Conservation (phyloP, 2,888 invertebrate genomes). For the Labia minor region DNA sequence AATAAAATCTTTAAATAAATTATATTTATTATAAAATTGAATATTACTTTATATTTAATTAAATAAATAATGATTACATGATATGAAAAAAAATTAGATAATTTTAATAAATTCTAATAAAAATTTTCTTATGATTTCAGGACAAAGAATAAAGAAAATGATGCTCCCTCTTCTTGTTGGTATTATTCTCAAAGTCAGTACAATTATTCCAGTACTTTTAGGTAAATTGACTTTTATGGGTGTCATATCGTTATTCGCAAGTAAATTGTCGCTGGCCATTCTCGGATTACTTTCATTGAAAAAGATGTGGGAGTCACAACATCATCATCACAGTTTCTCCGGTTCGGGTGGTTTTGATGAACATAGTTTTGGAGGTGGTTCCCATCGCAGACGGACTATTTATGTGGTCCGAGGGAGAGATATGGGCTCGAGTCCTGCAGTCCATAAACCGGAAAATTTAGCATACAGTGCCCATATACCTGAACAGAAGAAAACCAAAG, state of each 20-base stretch:
- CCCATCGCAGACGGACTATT: conserved; percentile 17
- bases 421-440: background rate
- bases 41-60: too few species aligned
- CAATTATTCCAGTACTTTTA: conserved; percentile 32
- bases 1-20: too few species aligned
- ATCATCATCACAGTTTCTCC: conserved; percentile 13
- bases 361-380: background rate
- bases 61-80: too few species aligned
- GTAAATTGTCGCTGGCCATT: conserved; percentile 32
- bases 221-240: conserved; percentile 32
- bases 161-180: conserved; percentile 32
- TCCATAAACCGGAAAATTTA: background rate
- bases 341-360: background rate
- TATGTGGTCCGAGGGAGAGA: conserved; percentile 16
- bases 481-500: background rate
- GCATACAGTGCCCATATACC: background rate
- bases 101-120: too few species aligned
- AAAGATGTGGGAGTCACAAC: conserved; percentile 24
- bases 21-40: too few species aligned
- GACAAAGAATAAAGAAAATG: conserved; percentile 29
- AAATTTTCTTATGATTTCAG: too few species aligned
- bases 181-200: conserved; percentile 32
- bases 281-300: conserved; percentile 30
- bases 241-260: conserved; percentile 31
- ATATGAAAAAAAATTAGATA: too few species aligned